These are phyloP conservation scores for Zaprionus capensis DNA, from an alignment of 1,140 invertebrate species.

Conservation along the genomic window DNA sequence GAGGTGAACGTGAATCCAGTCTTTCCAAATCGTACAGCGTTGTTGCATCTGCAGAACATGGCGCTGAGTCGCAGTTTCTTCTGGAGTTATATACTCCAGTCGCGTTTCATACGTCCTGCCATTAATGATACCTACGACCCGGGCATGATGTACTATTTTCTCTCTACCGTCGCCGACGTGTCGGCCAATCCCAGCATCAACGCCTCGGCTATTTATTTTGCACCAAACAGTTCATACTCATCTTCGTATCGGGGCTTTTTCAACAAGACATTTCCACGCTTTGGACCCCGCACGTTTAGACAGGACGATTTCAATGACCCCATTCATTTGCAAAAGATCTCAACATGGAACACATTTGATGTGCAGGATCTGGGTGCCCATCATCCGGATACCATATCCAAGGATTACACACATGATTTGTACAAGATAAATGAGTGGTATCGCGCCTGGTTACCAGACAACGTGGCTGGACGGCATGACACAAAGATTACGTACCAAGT, in stretches of 20 bases:
- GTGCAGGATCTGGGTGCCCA: slow-evolving; percentile 93
- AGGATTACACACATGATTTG: slow-evolving; percentile 95
- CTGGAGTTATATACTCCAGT: slow-evolving; percentile 97
- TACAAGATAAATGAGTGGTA: slow-evolving; percentile 98
- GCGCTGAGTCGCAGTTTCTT: slow-evolving; percentile 97
- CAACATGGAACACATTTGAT: slow-evolving; percentile 94
- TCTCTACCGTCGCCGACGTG: slow-evolving; percentile 97
- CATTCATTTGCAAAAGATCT: slow-evolving; percentile 95
- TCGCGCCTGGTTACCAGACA: slow-evolving; percentile 94
- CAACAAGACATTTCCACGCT: slow-evolving; percentile 97
- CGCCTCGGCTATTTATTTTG: slow-evolving; percentile 96
- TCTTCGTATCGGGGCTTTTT: slow-evolving; percentile 98
- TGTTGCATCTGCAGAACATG: slow-evolving; percentile 98
- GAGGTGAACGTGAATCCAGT: slow-evolving; percentile 97
- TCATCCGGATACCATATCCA: slow-evolving; percentile 88
- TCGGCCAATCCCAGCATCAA: slow-evolving; percentile 96
- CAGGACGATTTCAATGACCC: slow-evolving; percentile 97
- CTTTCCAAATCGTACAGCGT: slow-evolving; percentile 96
- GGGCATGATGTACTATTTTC: slow-evolving; percentile 99
- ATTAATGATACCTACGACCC: slow-evolving; percentile 97
- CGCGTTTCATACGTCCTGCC: slow-evolving; percentile 93
- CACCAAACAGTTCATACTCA: slow-evolving; percentile 96
- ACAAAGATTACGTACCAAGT: slow-evolving; percentile 97
- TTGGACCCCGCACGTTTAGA: slow-evolving; percentile 96
- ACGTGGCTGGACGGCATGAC: slow-evolving; percentile 92